Base-by-base conservation (phyloP, 2,113 vertebrate genomes). In the Phyllostomus hastatus region DNA sequence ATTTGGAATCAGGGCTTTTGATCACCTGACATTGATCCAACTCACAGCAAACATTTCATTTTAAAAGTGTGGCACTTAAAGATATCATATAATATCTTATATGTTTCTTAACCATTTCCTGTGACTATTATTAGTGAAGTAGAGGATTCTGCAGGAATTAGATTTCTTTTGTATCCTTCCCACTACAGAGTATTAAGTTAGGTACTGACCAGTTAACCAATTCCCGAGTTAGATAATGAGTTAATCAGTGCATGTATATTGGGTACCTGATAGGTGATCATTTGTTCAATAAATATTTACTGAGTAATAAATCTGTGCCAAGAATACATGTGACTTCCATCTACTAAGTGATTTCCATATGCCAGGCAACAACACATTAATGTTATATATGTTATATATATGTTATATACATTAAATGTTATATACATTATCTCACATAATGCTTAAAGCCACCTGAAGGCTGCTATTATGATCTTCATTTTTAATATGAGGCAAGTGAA, bases 21-120 rank as follows among this genome's bases (percentile, higher is more conserved):
- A 78, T 90, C 50, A 84, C 43, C 4, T 93, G 38, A 79, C 22
- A 84, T 5, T 17, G n/a, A 69, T 84, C 24, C 10, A 72, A n/a
- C 7, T 87, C 43, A 91, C n/a, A 88, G n/a, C 67, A 5, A 69
- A 80, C 64, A 31, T 22, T 52, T 22, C 64, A 76, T 94, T 64
- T 89, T 35, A 46, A 93, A 94, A 93, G 81, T n/a, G 6, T 67
- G 24, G 11, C n/a, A 59, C 8, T 78, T 64, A 52, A 52, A 52
- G 50, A 52, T 52, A 64, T 69, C 66, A 91, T 33, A 70, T 61
- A 70, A 22, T 72, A 70, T 24, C 50, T 41, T 67, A 7, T 35
- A 72, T 50, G 10, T 28, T 88, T 97, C n/a, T 90, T 83, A 92
- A 79, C 54, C 26, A 92, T 73, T 75, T 92, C 19, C 46, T 75